Evolutionary conservation across 1,140 invertebrate genomes (phyloP).

Genomic region (Dendrolimus kikuchii): DNA sequence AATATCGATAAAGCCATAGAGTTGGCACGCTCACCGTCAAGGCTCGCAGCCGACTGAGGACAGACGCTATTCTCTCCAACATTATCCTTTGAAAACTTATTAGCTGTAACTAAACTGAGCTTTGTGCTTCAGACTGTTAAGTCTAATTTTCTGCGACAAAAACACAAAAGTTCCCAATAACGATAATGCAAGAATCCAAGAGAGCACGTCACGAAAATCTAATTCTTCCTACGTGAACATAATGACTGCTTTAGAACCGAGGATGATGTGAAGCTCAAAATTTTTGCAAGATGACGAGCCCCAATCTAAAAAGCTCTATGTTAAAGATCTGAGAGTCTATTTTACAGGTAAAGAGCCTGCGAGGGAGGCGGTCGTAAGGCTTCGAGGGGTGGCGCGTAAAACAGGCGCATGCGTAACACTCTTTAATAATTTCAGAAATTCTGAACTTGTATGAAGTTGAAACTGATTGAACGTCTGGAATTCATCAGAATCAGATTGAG

Average conservation of each 20-base stretch:
- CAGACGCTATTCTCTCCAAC: slow-evolving; percentile 33
- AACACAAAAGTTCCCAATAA: slow-evolving; percentile 15
- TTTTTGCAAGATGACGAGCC: slow-evolving; percentile 43
- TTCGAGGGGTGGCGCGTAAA: slow-evolving; percentile 64
- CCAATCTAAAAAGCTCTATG: slow-evolving; percentile 37
- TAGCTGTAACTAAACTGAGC: slow-evolving; percentile 25
- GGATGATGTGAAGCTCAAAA: slow-evolving; percentile 45
- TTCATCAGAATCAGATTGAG: slow-evolving; percentile 1
- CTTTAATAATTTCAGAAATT: slow-evolving; percentile 52
- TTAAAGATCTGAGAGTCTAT: slow-evolving; percentile 46
- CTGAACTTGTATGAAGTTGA: slow-evolving; percentile 22
- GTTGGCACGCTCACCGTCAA: slow-evolving; percentile 28
- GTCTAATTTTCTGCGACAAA: slow-evolving; percentile 19
- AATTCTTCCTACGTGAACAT: slow-evolving; percentile 60
- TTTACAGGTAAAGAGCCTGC: slow-evolving; percentile 45
- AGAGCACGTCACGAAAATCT: slow-evolving; percentile 53
- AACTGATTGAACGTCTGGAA: slow-evolving; percentile 6
- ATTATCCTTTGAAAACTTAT: slow-evolving; percentile 31
- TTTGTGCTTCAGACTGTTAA: slow-evolving; percentile 18
- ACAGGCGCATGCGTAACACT: slow-evolving; percentile 61
- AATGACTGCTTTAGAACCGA: slow-evolving; percentile 64
- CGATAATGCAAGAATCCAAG: slow-evolving; percentile 29
- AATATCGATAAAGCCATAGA: slow-evolving; percentile 14
- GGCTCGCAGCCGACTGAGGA: slow-evolving; percentile 56
- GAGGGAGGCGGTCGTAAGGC: slow-evolving; percentile 65